Conservation (phyloP, 1,140 invertebrate genomes). For the Babylonia areolata region DNA sequence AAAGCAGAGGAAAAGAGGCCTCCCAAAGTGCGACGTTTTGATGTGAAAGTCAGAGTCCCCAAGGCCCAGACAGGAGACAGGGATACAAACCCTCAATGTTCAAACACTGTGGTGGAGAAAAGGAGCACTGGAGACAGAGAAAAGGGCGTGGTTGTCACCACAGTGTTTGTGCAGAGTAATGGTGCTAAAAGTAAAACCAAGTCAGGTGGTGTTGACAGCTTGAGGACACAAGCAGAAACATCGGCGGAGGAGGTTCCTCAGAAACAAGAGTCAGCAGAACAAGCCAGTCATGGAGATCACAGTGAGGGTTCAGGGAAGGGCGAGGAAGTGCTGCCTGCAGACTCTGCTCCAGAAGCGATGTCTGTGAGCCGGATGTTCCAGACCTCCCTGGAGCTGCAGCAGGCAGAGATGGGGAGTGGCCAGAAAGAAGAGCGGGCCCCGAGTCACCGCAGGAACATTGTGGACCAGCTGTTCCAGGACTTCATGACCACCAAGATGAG, state of each 20-base stretch:
- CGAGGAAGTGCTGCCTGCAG: neutral
- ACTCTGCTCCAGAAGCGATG: neutral
- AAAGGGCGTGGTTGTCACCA: neutral
- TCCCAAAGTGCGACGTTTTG: slow-evolving; percentile 25
- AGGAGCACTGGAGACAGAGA: neutral
- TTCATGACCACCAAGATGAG: slow-evolving; percentile 62
- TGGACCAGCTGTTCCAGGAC: slow-evolving; percentile 66
- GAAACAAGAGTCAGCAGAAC: too few species aligned
- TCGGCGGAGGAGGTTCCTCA: neutral
- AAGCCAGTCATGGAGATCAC: too few species aligned
- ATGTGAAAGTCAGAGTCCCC: slow-evolving; percentile 5
- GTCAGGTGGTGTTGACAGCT: neutral
- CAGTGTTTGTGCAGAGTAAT: neutral
- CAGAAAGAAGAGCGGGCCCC: neutral
- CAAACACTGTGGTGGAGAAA: neutral
- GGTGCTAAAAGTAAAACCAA: neutral
- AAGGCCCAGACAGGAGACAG: neutral
- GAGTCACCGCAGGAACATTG: slow-evolving; percentile 43
- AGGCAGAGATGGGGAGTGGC: neutral
- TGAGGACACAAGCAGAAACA: neutral
- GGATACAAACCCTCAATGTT: neutral
- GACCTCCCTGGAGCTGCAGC: slow-evolving; percentile 3
- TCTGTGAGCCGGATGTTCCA: neutral
- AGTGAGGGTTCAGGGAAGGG: too few species aligned
- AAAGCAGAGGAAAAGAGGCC: neutral